Conservation (phyloP, 1,140 invertebrate species). For the Habropoda laboriosa region DNA sequence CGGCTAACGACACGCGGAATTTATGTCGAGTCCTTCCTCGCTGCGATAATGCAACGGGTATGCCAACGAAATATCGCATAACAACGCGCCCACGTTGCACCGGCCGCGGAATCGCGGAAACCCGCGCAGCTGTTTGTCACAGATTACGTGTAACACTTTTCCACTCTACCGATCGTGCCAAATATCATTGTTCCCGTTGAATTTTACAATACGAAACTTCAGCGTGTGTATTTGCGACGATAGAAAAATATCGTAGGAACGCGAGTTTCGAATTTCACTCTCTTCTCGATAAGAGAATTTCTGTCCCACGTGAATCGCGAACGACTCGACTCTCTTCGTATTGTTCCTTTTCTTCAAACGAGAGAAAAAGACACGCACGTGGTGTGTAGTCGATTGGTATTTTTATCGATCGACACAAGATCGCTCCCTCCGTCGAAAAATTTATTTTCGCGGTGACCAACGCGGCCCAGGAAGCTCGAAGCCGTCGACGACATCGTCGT, state of each 20-base stretch:
- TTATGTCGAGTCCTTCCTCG: slow-evolving; percentile 66
- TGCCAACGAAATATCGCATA: slow-evolving; percentile 60
- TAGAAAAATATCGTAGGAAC: background rate
- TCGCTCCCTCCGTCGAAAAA: slow-evolving; percentile 51
- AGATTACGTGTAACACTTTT: background rate
- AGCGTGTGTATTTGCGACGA: no score
- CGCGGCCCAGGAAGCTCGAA: slow-evolving; percentile 35
- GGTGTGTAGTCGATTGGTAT: slow-evolving; percentile 39
- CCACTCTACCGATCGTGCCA: background rate
- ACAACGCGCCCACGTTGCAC: slow-evolving; percentile 53
- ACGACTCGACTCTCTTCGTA: background rate
- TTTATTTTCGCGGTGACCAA: slow-evolving; percentile 65
- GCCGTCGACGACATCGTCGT: slow-evolving; percentile 38
- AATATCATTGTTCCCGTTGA: slow-evolving; percentile 4
- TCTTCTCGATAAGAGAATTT: background rate
- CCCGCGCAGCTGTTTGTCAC: slow-evolving; percentile 21
- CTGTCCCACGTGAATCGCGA: background rate
- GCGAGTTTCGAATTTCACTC: slow-evolving; percentile 25
- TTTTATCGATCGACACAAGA: slow-evolving; percentile 56
- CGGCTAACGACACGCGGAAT: slow-evolving; percentile 59
- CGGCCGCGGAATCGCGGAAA: slow-evolving; percentile 39
- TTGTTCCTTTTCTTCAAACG: background rate
- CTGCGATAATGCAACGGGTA: slow-evolving; percentile 57
- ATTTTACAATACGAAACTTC: no score
- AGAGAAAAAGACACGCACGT: background rate